These are phyloP conservation scores for Octopus sinensis DNA, from an alignment of 1,140 invertebrate species.

Conservation along the genomic window DNA sequence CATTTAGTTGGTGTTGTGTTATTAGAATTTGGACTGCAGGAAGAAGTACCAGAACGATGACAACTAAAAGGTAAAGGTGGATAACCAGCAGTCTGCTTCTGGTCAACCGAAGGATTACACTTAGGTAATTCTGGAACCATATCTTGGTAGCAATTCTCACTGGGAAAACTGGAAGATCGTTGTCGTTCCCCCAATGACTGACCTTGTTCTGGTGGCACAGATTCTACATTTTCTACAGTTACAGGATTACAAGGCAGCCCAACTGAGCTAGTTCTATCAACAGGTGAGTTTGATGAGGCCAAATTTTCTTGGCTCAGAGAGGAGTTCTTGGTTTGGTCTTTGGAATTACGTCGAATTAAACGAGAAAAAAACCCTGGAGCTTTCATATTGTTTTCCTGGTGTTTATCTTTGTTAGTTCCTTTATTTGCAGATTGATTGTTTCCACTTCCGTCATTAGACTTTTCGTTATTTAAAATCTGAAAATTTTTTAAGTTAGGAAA, in stretches of 20 bases:
- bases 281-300: conserved; percentile 19
- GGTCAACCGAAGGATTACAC: not conserved
- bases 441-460: not conserved
- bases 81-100: not conserved
- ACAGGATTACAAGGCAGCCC: no score
- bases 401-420: conserved; percentile 25
- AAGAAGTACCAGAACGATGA: no score
- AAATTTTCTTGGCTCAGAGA: conserved; percentile 46
- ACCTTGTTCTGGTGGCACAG: not conserved
- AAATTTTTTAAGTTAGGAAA: conserved; percentile 13
- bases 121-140: conserved; percentile 25
- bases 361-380: conserved; percentile 45
- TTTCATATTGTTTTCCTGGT: conserved; percentile 25
- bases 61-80: no score
- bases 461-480: not conserved
- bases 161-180: conserved; percentile 50
- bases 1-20: no score
- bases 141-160: conserved; percentile 42
- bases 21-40: no score
- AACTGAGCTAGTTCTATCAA: not conserved
- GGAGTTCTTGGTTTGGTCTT: conserved; percentile 37
- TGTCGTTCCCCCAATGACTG: conserved; percentile 23
- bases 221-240: not conserved
- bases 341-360: conserved; percentile 47
- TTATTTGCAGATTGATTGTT: conserved; percentile 21